Evolutionary conservation across 2,113 vertebrate genomes (phyloP).

Genomic region (Rattus norvegicus): GRCr8 NC_086031.1:99858501-99859000

Average conservation of each 20-base stretch:
- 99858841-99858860: constrained; percentile 44
- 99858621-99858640: not conserved
- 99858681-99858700: constrained; percentile 7
- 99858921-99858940: not conserved
- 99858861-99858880: constrained; percentile 49
- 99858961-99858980: not conserved
- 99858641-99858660: not conserved
- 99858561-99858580: not conserved
- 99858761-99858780: constrained; percentile 66
- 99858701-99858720: constrained; percentile 60
- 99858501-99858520: not conserved
- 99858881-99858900: not conserved
- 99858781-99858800: constrained; percentile 66
- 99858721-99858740: constrained; percentile 40
- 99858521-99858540: not conserved
- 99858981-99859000: not conserved
- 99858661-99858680: not conserved
- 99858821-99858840: constrained; percentile 12
- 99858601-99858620: not conserved
- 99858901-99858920: not conserved
- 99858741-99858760: constrained; percentile 55
- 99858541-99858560: constrained; percentile 35
- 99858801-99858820: constrained; percentile 59
- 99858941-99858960: not conserved
- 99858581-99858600: not conserved